These are phyloP conservation scores for Nasonia giraulti DNA, from an alignment of 1,140 invertebrate species.

Conservation along the genomic window DNA sequence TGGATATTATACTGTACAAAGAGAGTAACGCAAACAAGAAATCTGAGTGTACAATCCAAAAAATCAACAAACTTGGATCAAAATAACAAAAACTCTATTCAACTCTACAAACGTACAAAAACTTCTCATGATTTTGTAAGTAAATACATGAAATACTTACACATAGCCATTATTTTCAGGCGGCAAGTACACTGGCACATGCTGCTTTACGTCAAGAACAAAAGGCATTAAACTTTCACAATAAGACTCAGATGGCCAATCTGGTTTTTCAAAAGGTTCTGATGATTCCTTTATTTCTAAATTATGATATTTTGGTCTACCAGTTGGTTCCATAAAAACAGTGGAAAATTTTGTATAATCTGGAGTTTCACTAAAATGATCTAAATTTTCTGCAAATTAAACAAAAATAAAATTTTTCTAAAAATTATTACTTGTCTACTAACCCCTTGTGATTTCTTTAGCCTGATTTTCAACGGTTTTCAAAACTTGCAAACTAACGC, in stretches of 20 bases:
- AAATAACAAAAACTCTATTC: too few species aligned
- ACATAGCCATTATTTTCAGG: conserved; percentile 85
- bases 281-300: conserved; percentile 56
- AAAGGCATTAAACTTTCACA: conserved; percentile 56
- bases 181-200: conserved; percentile 79
- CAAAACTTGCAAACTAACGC: conserved; percentile 73
- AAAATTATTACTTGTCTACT: conserved; percentile 42
- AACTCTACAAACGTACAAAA: not conserved
- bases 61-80: too few species aligned
- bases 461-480: conserved; percentile 83
- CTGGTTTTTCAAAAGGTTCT: conserved; percentile 57
- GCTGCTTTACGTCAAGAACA: conserved; percentile 56
- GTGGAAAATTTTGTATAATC: conserved; percentile 54
- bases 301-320: conserved; percentile 58
- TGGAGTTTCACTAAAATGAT: conserved; percentile 1
- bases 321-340: conserved; percentile 61
- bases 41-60: too few species aligned
- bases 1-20: too few species aligned
- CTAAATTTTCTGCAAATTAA: conserved; percentile 27
- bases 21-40: too few species aligned
- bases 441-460: conserved; percentile 64
- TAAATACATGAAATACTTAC: conserved; percentile 72
- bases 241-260: conserved; percentile 59
- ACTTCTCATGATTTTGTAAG: not conserved
- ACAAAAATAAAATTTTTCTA: not conserved